phyloP scores from a whole-genome alignment of 2,113 vertebrate genomes.

The Bettongia penicillata region DNA sequence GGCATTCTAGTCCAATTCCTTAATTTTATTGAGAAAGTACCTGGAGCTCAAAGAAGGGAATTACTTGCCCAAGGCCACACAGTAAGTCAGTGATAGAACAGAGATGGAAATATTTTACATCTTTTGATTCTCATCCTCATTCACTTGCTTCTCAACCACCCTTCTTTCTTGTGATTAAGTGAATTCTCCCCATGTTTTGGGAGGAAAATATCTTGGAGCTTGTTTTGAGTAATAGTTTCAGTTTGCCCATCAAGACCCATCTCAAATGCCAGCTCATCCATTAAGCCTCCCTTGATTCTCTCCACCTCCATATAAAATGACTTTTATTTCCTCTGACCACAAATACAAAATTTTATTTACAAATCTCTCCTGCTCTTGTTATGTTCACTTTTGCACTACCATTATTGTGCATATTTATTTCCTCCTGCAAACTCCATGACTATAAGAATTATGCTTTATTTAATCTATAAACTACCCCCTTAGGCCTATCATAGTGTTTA shows the following conservation, averaged over 20 bases:
- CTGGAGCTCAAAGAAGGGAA: neutral
- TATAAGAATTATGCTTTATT: neutral
- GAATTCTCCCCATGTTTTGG: neutral
- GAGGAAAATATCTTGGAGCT: neutral
- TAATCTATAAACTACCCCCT: neutral
- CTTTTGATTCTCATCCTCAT: neutral
- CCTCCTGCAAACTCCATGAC: neutral
- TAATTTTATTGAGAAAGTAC: neutral
- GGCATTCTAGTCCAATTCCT: neutral
- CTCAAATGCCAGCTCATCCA: neutral
- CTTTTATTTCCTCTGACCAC: neutral
- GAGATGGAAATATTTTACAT: neutral
- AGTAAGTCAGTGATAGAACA: neutral
- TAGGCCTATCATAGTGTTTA: neutral
- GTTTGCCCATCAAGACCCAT: neutral
- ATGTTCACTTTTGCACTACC: neutral
- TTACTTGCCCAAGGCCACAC: neutral
- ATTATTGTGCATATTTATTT: neutral
- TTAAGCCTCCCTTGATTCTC: neutral
- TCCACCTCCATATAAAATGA: neutral
- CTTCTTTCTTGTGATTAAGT: neutral
- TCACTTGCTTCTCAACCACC: neutral
- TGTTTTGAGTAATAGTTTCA: neutral
- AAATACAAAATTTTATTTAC: neutral
- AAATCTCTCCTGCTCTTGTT: neutral